phyloP scores from a whole-genome alignment of 2,797 vertebrate genomes.

The Oceanodroma leucorhoa region DNA sequence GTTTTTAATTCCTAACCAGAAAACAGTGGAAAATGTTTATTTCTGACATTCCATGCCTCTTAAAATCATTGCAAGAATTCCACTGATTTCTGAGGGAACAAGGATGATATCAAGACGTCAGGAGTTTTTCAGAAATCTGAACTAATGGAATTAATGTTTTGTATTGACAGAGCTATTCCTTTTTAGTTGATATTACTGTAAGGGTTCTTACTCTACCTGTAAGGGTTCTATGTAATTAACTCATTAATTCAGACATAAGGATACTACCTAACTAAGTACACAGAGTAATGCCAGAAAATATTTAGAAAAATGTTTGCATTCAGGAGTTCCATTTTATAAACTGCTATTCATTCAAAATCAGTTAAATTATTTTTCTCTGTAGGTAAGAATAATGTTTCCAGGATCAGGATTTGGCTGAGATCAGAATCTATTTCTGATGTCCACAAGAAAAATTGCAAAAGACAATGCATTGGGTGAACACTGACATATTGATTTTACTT shows the following conservation, averaged over 20 bases:
- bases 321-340: neutral
- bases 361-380: neutral
- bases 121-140: neutral
- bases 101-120: neutral
- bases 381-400: neutral
- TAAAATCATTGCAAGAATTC: neutral
- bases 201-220: neutral
- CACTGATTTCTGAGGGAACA: neutral
- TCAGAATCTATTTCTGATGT: neutral
- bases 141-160: neutral
- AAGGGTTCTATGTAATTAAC: neutral
- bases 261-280: neutral
- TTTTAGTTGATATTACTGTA: neutral
- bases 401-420: neutral
- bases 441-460: neutral
- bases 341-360: neutral
- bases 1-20: neutral
- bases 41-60: neutral
- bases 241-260: neutral
- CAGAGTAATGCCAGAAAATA: neutral
- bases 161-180: neutral
- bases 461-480: neutral
- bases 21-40: neutral
- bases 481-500: conserved; percentile 5
- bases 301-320: neutral